Evolutionary conservation across 1,140 invertebrate species (phyloP).

Genomic region (Cydia fagiglandana): DNA sequence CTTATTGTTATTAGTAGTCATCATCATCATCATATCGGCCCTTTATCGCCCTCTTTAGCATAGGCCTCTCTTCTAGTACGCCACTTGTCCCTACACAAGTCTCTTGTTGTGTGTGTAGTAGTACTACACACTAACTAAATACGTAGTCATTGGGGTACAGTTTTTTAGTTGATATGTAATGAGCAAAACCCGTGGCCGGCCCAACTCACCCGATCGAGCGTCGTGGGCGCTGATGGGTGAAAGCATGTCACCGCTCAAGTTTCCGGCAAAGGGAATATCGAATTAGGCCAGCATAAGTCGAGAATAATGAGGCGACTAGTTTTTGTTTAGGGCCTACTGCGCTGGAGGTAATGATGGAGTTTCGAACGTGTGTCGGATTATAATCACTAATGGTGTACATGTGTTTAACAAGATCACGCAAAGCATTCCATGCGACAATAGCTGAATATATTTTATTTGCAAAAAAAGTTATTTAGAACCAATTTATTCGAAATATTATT

Average conservation of each 20-base stretch:
- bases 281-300: conserved; percentile 18
- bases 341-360: conserved; percentile 2
- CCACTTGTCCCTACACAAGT: too few species aligned
- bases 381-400: not conserved
- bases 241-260: conserved; percentile 17
- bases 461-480: too few species aligned
- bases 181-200: conserved; percentile 9
- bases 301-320: conserved; percentile 14
- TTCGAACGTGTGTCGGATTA: conserved; percentile 8
- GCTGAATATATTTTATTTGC: too few species aligned
- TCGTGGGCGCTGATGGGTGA: conserved; percentile 17
- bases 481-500: too few species aligned
- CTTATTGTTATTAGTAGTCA: too few species aligned
- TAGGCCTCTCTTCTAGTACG: too few species aligned
- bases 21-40: too few species aligned
- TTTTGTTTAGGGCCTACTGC: conserved; percentile 10
- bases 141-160: not conserved
- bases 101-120: too few species aligned
- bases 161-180: not conserved
- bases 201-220: not conserved
- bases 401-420: not conserved
- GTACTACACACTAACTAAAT: not conserved
- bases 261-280: conserved; percentile 20
- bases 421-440: not conserved
- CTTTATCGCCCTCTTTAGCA: too few species aligned